A percentile compares a stretch with the other conserved stretches of the same genome.
Evolutionary conservation across 2,113 vertebrate genomes (phyloP).

Genomic region (Centropus unirufus): DNA sequence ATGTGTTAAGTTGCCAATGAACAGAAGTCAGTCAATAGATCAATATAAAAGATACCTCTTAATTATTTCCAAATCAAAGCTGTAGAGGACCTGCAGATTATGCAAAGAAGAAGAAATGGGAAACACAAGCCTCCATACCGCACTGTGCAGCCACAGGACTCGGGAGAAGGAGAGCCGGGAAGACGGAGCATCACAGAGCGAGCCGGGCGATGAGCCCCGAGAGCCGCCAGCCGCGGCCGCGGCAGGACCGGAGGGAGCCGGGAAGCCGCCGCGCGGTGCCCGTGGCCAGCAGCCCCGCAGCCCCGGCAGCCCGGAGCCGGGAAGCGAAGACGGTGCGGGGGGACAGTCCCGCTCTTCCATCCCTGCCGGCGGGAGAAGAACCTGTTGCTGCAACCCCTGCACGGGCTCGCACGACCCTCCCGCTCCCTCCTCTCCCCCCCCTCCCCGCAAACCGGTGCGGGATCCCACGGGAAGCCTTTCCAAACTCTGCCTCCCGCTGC

Average conservation of each 20-base stretch:
- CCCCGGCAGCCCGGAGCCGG: background rate
- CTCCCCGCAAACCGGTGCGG: no score
- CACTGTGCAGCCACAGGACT: background rate
- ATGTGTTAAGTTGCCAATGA: background rate
- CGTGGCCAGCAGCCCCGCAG: background rate
- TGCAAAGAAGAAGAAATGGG: background rate
- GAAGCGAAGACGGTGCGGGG: background rate
- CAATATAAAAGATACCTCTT: background rate
- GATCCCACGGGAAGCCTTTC: no score
- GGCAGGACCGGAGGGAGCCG: background rate
- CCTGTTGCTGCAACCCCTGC: constrained; percentile 38
- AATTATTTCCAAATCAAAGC: background rate
- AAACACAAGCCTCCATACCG: background rate
- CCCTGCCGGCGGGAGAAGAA: constrained; percentile 17
- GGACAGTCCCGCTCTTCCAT: background rate
- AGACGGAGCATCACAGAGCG: background rate
- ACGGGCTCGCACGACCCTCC: background rate
- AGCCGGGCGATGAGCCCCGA: background rate
- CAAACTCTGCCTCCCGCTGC: background rate
- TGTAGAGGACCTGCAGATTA: background rate
- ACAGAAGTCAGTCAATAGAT: background rate
- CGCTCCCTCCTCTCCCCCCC: background rate
- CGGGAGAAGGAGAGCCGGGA: background rate
- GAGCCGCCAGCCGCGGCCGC: no score
- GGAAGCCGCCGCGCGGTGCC: background rate